phyloP scores from a whole-genome alignment of 2,113 vertebrate genomes.

The Spermophilus dauricus region DNA sequence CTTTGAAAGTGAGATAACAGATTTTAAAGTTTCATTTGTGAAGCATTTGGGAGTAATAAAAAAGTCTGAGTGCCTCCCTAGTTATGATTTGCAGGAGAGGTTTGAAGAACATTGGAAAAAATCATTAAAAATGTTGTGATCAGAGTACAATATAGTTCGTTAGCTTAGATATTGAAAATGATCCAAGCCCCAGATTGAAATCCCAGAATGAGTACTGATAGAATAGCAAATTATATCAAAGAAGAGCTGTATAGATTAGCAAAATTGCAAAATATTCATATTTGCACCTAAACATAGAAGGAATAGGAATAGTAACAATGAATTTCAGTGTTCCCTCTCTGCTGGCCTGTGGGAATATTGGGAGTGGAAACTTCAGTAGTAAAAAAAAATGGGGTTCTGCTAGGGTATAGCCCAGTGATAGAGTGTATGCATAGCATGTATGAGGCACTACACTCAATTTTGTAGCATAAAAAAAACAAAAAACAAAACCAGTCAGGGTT shows the following conservation, averaged over 20 bases:
- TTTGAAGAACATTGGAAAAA: neutral
- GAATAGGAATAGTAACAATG: neutral
- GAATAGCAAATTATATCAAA: neutral
- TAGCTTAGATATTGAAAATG: neutral
- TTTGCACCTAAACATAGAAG: neutral
- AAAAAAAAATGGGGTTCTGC: too few relatives aligned
- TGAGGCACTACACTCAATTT: neutral
- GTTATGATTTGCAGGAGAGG: neutral
- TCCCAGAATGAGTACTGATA: neutral
- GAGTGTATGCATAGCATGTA: neutral
- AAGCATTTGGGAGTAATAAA: neutral
- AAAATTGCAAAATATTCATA: neutral
- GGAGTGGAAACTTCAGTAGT: neutral
- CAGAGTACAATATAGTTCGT: neutral
- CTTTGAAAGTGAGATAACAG: neutral
- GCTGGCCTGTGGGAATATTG: accelerated
- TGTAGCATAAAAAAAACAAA: neutral
- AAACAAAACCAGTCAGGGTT: neutral
- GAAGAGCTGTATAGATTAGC: neutral
- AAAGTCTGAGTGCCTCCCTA: neutral
- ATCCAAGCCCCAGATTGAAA: neutral
- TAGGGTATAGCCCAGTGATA: neutral
- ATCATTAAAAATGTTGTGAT: neutral
- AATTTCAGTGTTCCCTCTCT: neutral
- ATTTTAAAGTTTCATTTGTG: neutral